Conservation (phyloP, 2,113 vertebrate genomes). For the Daubentonia madagascariensis region DNA sequence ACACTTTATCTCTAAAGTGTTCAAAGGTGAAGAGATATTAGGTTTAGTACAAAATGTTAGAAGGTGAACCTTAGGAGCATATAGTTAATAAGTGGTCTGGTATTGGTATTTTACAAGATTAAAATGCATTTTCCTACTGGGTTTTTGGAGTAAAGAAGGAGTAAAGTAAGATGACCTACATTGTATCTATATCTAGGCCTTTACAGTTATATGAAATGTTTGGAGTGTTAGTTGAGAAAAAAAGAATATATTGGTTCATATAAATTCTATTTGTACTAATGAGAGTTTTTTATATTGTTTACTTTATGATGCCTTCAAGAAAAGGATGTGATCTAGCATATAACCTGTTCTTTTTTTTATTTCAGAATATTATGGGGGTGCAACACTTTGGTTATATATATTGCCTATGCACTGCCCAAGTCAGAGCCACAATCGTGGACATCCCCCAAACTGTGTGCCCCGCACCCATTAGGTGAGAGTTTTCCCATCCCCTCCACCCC, state of each 20-base stretch:
- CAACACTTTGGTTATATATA: no score
- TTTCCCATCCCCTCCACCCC: no score
- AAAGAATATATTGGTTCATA: neutral
- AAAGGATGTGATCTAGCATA: neutral
- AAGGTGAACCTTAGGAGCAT: neutral
- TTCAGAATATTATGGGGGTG: no score
- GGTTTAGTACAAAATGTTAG: neutral
- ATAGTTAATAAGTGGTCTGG: neutral
- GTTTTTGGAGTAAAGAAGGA: neutral
- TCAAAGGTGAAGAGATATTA: neutral
- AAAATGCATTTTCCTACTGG: neutral
- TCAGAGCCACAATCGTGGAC: no score
- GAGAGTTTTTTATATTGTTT: neutral
- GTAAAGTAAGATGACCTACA: neutral
- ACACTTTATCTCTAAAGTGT: neutral
- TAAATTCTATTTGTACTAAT: neutral
- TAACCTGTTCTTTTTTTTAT: neutral
- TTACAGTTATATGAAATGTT: neutral
- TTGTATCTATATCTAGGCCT: neutral
- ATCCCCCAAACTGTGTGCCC: no score
- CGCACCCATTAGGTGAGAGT: no score
- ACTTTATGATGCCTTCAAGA: neutral
- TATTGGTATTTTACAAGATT: neutral
- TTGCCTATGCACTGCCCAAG: no score
- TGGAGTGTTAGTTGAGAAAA: neutral